These are phyloP conservation scores for Ellobium chinense DNA, from an alignment of 2,888 invertebrate genomes.

Conservation along the genomic window DNA sequence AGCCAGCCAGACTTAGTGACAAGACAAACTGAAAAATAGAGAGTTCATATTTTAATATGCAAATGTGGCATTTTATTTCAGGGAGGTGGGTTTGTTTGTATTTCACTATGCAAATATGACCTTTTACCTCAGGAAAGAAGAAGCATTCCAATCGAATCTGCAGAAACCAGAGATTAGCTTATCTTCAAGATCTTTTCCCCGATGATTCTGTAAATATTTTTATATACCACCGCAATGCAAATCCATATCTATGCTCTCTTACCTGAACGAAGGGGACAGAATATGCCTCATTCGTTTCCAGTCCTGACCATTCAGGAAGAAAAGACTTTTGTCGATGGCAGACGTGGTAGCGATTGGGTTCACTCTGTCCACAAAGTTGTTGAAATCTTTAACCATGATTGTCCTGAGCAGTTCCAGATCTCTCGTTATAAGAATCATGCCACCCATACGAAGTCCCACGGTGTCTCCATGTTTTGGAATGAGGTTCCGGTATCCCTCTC, in stretches of 20 bases:
- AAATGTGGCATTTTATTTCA: too few species aligned
- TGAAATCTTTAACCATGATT: not conserved
- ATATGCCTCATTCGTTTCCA: not conserved
- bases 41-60: too few species aligned
- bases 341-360: not conserved
- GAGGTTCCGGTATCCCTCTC: not conserved
- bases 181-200: not conserved
- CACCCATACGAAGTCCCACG: not conserved
- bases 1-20: too few species aligned
- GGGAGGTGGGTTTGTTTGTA: too few species aligned
- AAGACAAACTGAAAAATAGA: too few species aligned
- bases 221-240: too few species aligned
- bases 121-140: too few species aligned
- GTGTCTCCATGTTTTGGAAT: not conserved
- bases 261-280: not conserved
- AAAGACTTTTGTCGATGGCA: not conserved
- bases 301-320: not conserved
- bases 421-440: not conserved
- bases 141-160: too few species aligned
- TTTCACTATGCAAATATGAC: too few species aligned
- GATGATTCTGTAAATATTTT: too few species aligned
- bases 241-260: too few species aligned
- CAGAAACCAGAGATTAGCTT: not conserved
- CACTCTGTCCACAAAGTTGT: not conserved
- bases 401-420: not conserved